These are phyloP conservation scores for Neodontobutis hainanensis DNA, from an alignment of 2,113 vertebrate species.

Conservation along the genomic window DNA sequence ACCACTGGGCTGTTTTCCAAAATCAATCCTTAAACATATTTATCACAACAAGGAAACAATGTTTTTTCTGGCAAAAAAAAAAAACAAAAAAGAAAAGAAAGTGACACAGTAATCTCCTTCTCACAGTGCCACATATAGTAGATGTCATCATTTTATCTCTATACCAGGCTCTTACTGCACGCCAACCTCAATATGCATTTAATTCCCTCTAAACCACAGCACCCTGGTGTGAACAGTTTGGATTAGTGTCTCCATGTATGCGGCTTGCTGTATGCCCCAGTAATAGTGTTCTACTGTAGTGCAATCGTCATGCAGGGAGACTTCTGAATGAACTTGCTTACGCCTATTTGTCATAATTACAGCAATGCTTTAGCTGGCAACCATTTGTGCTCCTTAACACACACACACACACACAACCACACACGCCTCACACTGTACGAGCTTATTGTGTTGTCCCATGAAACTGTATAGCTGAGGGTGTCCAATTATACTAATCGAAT, in stretches of 20 bases:
- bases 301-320: conserved; percentile 23
- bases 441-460: conserved; percentile 55
- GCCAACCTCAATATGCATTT: conserved; percentile 37
- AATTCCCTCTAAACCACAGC: conserved; percentile 12
- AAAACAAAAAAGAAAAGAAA: background rate
- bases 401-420: conserved; percentile 9
- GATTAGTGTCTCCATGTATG: conserved; percentile 35
- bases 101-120: conserved; percentile 26
- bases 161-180: conserved; percentile 1
- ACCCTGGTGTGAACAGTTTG: conserved; percentile 41
- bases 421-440: conserved; percentile 49
- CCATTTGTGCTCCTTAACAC: conserved; percentile 15
- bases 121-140: conserved; percentile 12
- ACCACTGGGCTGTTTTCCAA: conserved; percentile 18
- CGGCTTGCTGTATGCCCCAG: conserved; percentile 24
- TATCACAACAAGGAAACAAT: conserved; percentile 38
- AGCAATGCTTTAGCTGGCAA: conserved; percentile 41
- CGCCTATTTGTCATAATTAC: conserved; percentile 73
- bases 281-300: conserved; percentile 24
- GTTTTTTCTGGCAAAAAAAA: background rate
- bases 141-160: background rate
- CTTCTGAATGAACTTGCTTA: conserved; percentile 44
- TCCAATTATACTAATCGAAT: conserved; percentile 80
- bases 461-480: conserved; percentile 72
- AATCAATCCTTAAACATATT: conserved; percentile 33